Base-by-base conservation (phyloP, 1,140 invertebrate species). In the Leptinotarsa undecemlineata region DNA sequence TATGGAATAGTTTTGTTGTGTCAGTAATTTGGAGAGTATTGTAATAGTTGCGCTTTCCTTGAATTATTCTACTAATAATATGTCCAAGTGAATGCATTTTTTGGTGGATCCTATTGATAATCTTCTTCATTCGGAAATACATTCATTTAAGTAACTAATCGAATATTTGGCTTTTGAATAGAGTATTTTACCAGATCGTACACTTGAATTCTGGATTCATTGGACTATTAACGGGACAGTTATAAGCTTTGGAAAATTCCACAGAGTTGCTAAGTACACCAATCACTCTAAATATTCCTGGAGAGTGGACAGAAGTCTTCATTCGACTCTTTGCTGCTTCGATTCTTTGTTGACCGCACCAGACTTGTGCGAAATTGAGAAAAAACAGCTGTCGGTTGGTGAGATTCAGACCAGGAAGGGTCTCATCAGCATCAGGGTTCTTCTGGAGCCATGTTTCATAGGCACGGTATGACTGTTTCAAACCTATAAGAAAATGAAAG, bases 141-240 rank as follows among this genome's bases (percentile, higher is more conserved):
- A 42, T 42, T 42, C 4, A 42, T 42, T 42, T 11, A 3, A 1
- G 8, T 42, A 42, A 42, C 33, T 42, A 11, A 42, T 42, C 8
- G 8, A 42, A 42, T 2, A 42, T 42, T 42, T 42, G 33, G 8
- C 8, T 42, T 42, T 42, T 42, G 33, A 42, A 42, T 42, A 42
- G 0, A 57, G 51, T 11, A 69, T 75, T 74, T 60, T 76, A 96
- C 94, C 95, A 96, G 60, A 97, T 90, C 17, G 87, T 88, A 83
- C 95, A 96, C 85, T 96, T 96, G 72, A 91, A 90, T 33, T 83
- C 78, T 0, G 94, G 94, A 83, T 96, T 96, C 91, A 96, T 95
- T 42, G 88, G 88, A 68, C 90, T 89, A 17, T 90, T 91, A 3
- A 85, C 76, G 0, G 90, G 89, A 81, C 95, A 95, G 48, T 88